Conservation (phyloP, 2,888 invertebrate genomes). For the Dasysyrphus albostriatus region DNA sequence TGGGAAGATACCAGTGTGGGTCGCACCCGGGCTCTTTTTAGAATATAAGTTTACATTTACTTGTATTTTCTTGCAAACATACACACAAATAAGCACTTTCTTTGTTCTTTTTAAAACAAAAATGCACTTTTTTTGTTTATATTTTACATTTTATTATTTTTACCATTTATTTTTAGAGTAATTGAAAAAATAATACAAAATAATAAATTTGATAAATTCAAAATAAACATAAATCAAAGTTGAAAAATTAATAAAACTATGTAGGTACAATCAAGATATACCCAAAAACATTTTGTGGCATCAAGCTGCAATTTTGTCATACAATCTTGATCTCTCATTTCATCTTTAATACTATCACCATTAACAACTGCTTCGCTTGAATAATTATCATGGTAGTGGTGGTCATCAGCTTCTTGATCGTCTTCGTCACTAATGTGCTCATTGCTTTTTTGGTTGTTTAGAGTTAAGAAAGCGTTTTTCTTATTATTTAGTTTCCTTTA, state of each 20-base stretch:
- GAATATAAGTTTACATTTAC: conserved; percentile 17
- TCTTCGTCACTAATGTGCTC: too few species aligned
- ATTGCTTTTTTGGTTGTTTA: conserved; percentile 59
- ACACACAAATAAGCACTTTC: conserved; percentile 4
- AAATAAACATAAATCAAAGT: conserved; percentile 30
- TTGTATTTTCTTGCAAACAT: not conserved
- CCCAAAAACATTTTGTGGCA: conserved; percentile 12
- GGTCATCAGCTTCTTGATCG: too few species aligned
- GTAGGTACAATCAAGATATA: conserved; percentile 10
- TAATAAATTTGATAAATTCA: too few species aligned
- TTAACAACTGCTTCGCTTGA: too few species aligned
- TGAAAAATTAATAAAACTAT: conserved; percentile 2
- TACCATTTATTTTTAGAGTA: conserved; percentile 41
- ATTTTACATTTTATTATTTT: conserved; percentile 57
- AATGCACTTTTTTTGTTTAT: conserved; percentile 42
- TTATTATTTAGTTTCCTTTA: conserved; percentile 51
- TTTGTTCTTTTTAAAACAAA: conserved; percentile 40
- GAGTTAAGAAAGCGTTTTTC: conserved; percentile 64
- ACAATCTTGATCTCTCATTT: too few species aligned
- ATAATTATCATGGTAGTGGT: too few species aligned
- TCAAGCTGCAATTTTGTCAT: too few species aligned
- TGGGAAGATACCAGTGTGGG: too few species aligned
- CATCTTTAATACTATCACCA: too few species aligned
- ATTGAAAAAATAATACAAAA: conserved; percentile 45
- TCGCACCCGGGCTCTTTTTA: too few species aligned